A percentile compares a stretch with the other conserved stretches of the same genome.
These are phyloP conservation scores for Vanacampus margaritifer DNA, from an alignment of 2,113 vertebrate species.

Conservation along the genomic window DNA sequence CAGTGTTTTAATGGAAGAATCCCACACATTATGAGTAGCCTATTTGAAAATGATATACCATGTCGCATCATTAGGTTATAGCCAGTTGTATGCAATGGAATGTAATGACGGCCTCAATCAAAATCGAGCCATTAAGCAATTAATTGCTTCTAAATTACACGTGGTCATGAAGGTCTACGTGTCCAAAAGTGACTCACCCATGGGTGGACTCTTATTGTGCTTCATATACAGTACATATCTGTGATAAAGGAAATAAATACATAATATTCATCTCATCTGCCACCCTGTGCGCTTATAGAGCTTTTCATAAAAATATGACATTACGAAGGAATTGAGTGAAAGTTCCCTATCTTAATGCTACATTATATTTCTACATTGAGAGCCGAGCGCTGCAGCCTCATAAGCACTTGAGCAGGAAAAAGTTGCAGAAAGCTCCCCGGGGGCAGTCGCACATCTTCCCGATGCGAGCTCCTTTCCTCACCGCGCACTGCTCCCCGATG, in stretches of 20 bases:
- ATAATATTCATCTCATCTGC: neutral
- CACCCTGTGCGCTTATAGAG: slow-evolving; percentile 11
- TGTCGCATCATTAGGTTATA: too few species aligned
- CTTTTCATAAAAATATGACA: slow-evolving; percentile 42
- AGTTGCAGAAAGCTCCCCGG: slow-evolving; percentile 68
- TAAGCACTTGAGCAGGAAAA: slow-evolving; percentile 79
- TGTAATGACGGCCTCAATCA: neutral
- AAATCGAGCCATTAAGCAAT: too few species aligned
- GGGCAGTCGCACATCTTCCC: slow-evolving; percentile 77
- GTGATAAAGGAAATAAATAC: neutral
- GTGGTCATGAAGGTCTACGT: neutral
- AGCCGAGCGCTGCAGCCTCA: slow-evolving; percentile 38
- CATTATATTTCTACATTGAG: slow-evolving; percentile 15
- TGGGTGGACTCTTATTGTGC: neutral
- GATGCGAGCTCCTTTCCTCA: slow-evolving; percentile 76
- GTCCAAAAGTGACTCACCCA: neutral
- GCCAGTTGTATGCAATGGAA: neutral
- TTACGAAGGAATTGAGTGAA: slow-evolving; percentile 42
- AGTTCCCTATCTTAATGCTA: slow-evolving; percentile 17
- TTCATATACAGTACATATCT: neutral
- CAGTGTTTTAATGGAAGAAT: neutral
- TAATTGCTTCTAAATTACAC: neutral
- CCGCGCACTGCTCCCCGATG: slow-evolving; percentile 72
- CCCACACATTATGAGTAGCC: neutral
- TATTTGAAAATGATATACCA: neutral